phyloP scores from a whole-genome alignment of 2,797 vertebrate species.

The Falco concolor region DNA sequence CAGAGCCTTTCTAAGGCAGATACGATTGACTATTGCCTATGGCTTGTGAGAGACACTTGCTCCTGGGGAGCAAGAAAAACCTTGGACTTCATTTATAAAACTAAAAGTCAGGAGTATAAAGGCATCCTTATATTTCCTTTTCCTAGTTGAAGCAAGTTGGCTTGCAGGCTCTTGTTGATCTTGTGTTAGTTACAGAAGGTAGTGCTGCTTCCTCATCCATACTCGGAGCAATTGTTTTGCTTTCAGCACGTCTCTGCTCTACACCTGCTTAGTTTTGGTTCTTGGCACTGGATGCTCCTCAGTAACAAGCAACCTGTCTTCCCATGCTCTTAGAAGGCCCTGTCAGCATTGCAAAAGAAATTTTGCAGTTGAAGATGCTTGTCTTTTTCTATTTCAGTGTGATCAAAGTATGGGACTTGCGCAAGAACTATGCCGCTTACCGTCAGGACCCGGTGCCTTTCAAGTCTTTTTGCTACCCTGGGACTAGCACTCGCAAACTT shows the following conservation, averaged over 20 bases:
- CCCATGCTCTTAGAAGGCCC: neutral
- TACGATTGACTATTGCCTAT: neutral
- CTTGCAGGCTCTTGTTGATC: neutral
- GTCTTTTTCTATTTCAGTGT: conserved; percentile 75
- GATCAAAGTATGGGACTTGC: conserved; percentile 94
- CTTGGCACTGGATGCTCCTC: neutral
- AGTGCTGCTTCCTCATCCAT: neutral
- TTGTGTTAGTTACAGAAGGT: neutral
- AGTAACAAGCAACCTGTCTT: neutral
- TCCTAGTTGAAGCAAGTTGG: neutral
- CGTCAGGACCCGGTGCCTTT: conserved; percentile 83
- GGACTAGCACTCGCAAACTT: conserved; percentile 86
- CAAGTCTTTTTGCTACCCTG: conserved; percentile 86
- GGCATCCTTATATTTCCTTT: neutral
- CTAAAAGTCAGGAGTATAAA: neutral
- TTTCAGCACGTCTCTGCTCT: neutral
- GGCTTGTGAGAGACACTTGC: neutral
- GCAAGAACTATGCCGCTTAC: conserved; percentile 85
- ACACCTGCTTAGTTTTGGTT: neutral
- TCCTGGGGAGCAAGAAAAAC: neutral
- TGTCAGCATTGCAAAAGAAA: neutral
- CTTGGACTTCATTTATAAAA: neutral
- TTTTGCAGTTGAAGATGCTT: neutral
- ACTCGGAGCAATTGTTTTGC: neutral
- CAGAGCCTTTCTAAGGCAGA: neutral